A percentile compares a stretch with the other conserved stretches of the same genome.
Conservation (phyloP, 2,888 invertebrate genomes). For the Drosophila macrospina region DNA sequence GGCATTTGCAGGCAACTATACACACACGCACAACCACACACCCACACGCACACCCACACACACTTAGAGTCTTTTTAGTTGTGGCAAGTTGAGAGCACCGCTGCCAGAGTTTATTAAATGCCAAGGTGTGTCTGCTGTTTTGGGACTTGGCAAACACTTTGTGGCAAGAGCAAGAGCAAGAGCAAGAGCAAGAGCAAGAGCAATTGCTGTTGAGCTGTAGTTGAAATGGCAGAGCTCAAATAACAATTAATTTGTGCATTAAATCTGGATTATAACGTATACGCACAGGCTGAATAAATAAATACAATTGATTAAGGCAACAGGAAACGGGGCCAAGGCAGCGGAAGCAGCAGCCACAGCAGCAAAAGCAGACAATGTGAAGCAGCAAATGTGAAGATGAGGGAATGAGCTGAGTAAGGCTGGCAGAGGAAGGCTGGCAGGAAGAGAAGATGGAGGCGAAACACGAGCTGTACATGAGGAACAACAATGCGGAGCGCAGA, state of each 20-base stretch:
- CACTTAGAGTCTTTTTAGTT: conserved; percentile 21
- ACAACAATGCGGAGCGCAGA: conserved; percentile 4
- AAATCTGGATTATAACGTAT: conserved; percentile 49
- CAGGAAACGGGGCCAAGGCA: conserved; percentile 41
- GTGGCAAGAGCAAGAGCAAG: conserved; percentile 17
- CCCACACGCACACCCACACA: conserved; percentile 18
- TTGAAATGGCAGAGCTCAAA: conserved; percentile 10
- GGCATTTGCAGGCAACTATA: conserved; percentile 26
- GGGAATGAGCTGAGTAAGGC: too few species aligned
- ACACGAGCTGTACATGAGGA: conserved; percentile 26
- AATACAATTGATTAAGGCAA: conserved; percentile 42
- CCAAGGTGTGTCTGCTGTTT: conserved; percentile 19
- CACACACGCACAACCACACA: conserved; percentile 4
- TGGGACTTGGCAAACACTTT: conserved; percentile 31
- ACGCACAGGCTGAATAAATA: conserved; percentile 39
- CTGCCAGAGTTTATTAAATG: conserved; percentile 48
- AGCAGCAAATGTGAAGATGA: conserved; percentile 9
- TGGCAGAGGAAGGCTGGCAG: too few species aligned
- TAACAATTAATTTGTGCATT: conserved; percentile 44
- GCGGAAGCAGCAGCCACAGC: conserved; percentile 36
- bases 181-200: too few species aligned
- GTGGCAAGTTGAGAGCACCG: conserved; percentile 40
- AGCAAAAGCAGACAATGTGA: conserved; percentile 25
- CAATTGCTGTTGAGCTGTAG: conserved; percentile 37
- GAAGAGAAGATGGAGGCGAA: not conserved